Conservation (phyloP, 2,113 vertebrate species). For the Camelus dromedarius region DNA sequence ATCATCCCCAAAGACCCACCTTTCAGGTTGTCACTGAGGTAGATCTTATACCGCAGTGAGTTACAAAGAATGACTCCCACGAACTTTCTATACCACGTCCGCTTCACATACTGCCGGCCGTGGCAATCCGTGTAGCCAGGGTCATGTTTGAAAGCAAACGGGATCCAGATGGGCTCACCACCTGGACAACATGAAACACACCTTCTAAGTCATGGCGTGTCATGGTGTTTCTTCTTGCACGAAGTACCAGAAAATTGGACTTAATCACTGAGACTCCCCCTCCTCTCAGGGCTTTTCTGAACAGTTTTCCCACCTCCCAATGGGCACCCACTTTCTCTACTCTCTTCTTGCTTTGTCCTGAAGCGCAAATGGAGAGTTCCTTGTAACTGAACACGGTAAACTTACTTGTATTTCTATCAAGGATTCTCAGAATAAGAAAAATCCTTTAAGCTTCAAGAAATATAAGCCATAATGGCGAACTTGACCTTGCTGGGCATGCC, state of each 20-base stretch:
- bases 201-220: rapidly evolving
- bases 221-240: no score
- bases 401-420: neutral
- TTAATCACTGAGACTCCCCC: neutral
- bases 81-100: conserved; percentile 98
- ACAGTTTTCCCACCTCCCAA: neutral
- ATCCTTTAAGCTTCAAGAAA: neutral
- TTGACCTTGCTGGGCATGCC: neutral
- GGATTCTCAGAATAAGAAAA: neutral
- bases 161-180: conserved; percentile 99
- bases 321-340: neutral
- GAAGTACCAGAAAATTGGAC: neutral
- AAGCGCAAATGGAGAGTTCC: neutral
- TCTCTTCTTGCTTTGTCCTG: neutral
- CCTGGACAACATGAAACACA: conserved; percentile 86
- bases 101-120: conserved; percentile 97
- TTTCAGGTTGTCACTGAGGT: conserved; percentile 96
- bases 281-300: neutral
- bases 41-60: conserved; percentile 99
- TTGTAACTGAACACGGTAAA: neutral
- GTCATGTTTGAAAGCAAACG: conserved; percentile 95
- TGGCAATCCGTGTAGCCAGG: conserved; percentile 93
- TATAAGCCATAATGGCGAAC: neutral
- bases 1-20: conserved; percentile 86
- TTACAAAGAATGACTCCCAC: conserved; percentile 98